Percentiles rank a stretch among this genome's conserved stretches.
Conservation (phyloP, 2,797 vertebrate genomes). For the Decapterus maruadsi region DNA sequence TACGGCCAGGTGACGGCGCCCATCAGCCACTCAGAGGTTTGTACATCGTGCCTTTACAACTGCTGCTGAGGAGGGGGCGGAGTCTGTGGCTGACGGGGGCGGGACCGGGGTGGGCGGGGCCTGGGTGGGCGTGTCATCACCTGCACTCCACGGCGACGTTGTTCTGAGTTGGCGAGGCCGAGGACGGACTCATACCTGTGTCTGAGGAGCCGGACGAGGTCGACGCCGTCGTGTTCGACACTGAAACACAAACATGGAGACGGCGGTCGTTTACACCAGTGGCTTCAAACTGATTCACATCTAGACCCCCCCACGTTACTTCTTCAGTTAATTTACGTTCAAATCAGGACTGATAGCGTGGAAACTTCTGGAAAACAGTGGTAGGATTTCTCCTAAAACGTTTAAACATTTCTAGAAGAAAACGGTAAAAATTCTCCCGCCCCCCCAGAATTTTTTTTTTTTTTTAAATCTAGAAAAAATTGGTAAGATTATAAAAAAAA, state of each 20-base stretch:
- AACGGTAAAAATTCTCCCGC: too few species aligned
- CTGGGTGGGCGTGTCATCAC: constrained; percentile 88
- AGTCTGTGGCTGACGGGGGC: constrained; percentile 28
- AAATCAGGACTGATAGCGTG: too few species aligned
- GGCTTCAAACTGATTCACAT: too few species aligned
- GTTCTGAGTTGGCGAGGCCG: constrained; percentile 95
- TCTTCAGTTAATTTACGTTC: too few species aligned
- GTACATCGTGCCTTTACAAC: constrained; percentile 25
- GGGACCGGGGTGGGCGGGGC: constrained; percentile 53
- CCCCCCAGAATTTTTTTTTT: too few species aligned
- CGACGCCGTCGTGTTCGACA: constrained; percentile 94
- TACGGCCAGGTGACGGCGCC: constrained; percentile 2
- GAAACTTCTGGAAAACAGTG: too few species aligned
- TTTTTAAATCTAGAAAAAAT: too few species aligned
- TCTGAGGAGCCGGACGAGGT: constrained; percentile 98
- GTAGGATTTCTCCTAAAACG: too few species aligned
- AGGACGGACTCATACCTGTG: constrained; percentile 94
- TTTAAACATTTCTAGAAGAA: too few species aligned
- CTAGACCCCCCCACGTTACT: too few species aligned
- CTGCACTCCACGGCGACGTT: constrained; percentile 97
- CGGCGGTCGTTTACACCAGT: too few species aligned
- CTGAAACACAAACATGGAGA: constrained; percentile 62
- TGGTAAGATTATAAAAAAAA: too few species aligned
- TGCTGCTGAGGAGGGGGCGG: constrained; percentile 69
- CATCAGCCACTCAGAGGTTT: constrained; percentile 17